phyloP scores from a whole-genome alignment of 2,797 vertebrate genomes.

The Bradypus variegatus region DNA sequence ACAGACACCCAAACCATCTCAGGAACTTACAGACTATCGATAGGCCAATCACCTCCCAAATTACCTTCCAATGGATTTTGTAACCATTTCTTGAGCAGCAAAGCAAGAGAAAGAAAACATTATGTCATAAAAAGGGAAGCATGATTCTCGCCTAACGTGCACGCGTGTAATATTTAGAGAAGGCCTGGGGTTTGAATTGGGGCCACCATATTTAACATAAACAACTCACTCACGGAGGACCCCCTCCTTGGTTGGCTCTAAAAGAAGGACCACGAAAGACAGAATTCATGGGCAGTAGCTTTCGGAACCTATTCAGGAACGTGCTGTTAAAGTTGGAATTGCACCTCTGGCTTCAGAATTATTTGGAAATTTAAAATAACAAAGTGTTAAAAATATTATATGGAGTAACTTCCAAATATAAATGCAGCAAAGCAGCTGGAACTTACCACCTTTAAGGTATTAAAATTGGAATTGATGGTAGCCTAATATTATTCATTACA shows the following conservation, averaged over 20 bases:
- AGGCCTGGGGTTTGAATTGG: accelerated
- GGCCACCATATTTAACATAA: not conserved
- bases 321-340: not conserved
- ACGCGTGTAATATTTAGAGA: not conserved
- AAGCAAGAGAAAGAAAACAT: not conserved
- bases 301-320: not conserved
- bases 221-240: accelerated
- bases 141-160: accelerated
- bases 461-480: slow-evolving; percentile 42
- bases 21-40: accelerated
- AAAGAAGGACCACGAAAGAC: too few relatives aligned
- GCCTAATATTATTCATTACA: slow-evolving; percentile 47
- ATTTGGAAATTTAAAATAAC: slow-evolving; percentile 41
- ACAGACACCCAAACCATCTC: too few relatives aligned
- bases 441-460: slow-evolving; percentile 21
- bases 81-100: not conserved
- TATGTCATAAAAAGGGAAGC: not conserved
- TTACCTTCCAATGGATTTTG: not conserved
- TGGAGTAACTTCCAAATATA: not conserved
- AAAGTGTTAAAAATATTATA: slow-evolving; percentile 13
- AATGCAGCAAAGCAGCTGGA: not conserved
- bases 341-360: slow-evolving; percentile 19
- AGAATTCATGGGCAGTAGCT: accelerated
- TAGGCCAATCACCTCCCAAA: too few relatives aligned
- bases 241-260: accelerated